phyloP scores from a whole-genome alignment of 2,797 vertebrate genomes.

The Lepus oiostolus region DNA sequence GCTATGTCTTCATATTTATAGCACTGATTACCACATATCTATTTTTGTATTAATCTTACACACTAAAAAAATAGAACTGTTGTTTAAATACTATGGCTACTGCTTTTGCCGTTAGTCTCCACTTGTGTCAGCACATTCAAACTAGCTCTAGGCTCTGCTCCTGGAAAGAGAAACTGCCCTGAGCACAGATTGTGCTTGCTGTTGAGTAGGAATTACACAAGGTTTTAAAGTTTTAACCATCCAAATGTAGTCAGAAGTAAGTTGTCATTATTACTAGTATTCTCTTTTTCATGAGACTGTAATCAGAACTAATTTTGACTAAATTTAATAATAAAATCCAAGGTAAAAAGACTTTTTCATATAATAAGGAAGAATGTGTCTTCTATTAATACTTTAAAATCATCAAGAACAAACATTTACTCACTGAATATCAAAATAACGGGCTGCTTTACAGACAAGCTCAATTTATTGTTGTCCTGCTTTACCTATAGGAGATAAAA shows the following conservation, averaged over 20 bases:
- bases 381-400: constrained; percentile 5
- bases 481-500: not conserved
- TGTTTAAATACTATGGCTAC: not conserved
- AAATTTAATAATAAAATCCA: not conserved
- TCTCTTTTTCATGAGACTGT: not conserved
- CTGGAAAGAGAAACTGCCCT: not conserved
- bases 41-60: not conserved
- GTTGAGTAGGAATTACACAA: not conserved
- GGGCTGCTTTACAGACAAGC: not conserved
- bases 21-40: not conserved
- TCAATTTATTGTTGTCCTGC: not conserved
- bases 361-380: not conserved
- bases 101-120: not conserved
- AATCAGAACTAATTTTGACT: not conserved
- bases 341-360: not conserved
- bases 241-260: not conserved
- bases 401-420: not conserved
- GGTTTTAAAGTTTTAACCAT: constrained; percentile 12
- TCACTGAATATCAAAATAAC: not conserved
- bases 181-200: not conserved
- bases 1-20: not conserved
- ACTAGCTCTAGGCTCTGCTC: not conserved
- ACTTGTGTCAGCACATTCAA: not conserved
- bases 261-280: not conserved
- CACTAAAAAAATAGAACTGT: no score